Base-by-base conservation (phyloP, 2,888 invertebrate genomes). In the Homarus gammarus region DNA sequence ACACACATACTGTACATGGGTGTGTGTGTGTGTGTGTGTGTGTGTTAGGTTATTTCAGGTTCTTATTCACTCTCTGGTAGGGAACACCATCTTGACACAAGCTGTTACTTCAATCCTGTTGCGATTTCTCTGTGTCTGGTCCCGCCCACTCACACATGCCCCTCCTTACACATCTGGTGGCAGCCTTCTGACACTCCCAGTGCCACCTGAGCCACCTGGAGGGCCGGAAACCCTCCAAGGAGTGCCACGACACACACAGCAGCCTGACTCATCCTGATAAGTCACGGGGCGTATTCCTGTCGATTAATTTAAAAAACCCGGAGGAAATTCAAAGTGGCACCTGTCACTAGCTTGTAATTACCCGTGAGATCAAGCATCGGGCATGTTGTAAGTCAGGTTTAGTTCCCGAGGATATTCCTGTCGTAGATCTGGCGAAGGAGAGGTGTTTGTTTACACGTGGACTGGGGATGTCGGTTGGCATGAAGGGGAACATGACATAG, bases 1-100 rank as follows among this genome's bases (percentile, higher is more conserved):
- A n/a, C n/a, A n/a, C n/a, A n/a, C n/a, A n/a, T n/a, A n/a, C n/a
- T 68, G 68, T 68, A 18, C 15, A 18, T 68, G 68, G 5, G 68
- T 68, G 68, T 31, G 68, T 31, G 31, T 68, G 68, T 68, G 68
- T 68, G 31, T 68, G 68, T 68, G 68, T 68, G 68, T 68, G 68
- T 31, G 68, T 68, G 68, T 68, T 5, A 10, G 68, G 3, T 5
- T 68, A 18, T 18, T 5, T 10, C 6, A 5, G 44, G 6, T 5
- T 44, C 6, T 44, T 5, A 5, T 44, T 44, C 5, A 5, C 5
- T 44, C 44, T 10, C 44, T 44, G 10, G 44, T 5, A 10, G 6
- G 44, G 44, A 8, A 44, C 10, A 44, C 10, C 44, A 8, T 10
- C 44, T 44, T 44, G 44, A 44, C 6, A 10, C 5, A 44, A 44